A percentile compares a stretch with the other conserved stretches of the same genome.
Evolutionary conservation across 2,797 vertebrate genomes (phyloP).

Genomic region (Pangasius krempfi): DNA sequence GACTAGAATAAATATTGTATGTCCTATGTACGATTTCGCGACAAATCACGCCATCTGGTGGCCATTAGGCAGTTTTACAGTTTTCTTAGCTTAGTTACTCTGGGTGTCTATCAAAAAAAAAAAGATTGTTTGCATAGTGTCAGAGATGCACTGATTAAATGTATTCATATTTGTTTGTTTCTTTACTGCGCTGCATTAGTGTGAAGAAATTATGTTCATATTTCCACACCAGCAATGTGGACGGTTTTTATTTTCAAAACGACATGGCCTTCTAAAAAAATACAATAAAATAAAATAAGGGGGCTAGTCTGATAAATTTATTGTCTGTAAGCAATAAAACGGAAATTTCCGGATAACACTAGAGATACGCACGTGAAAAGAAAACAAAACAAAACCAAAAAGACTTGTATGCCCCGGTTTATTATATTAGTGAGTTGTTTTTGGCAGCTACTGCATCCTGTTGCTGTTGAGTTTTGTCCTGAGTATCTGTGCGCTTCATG

Average conservation of each 20-base stretch:
- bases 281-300: conserved; percentile 13
- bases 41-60: conserved; percentile 13
- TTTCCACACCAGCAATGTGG: conserved; percentile 13
- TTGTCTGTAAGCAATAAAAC: conserved; percentile 13
- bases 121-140: not conserved
- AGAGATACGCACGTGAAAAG: not conserved
- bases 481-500: not conserved
- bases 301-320: conserved; percentile 31
- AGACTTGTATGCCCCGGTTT: not conserved
- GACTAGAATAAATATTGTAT: not conserved
- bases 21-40: not conserved
- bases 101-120: not conserved
- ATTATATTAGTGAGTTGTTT: not conserved
- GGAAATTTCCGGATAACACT: not conserved
- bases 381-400: no score
- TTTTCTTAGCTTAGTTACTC: not conserved
- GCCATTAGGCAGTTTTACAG: not conserved
- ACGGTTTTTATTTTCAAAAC: conserved; percentile 36
- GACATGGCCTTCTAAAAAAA: not conserved
- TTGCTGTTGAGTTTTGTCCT: not conserved
- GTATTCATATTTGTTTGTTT: not conserved
- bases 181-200: not conserved
- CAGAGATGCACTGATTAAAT: not conserved
- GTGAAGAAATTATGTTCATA: not conserved
- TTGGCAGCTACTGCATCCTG: conserved; percentile 19